Evolutionary conservation across 2,888 invertebrate genomes (phyloP).

Genomic region (Tenthredo distinguenda): DNA sequence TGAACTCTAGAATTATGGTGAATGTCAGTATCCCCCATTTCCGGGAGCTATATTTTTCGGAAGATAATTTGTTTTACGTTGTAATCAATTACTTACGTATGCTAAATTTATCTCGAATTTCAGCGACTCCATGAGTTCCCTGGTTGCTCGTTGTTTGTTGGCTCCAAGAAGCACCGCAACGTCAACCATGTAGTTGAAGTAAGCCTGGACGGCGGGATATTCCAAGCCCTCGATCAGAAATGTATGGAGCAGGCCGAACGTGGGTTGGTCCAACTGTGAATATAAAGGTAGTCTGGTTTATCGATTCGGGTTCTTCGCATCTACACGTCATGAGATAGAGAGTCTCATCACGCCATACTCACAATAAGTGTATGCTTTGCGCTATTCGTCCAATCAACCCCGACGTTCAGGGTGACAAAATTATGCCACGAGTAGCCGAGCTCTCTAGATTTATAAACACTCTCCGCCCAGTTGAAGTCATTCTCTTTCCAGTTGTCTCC

Average conservation of each 20-base stretch:
- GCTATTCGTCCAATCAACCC: constrained; percentile 94
- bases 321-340: background rate
- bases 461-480: constrained; percentile 89
- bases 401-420: constrained; percentile 93
- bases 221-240: constrained; percentile 90
- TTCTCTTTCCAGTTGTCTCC: constrained; percentile 86
- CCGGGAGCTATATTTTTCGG: background rate
- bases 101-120: constrained; percentile 94
- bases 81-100: constrained; percentile 84
- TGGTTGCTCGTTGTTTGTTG: constrained; percentile 83
- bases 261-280: constrained; percentile 91
- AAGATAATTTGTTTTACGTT: background rate
- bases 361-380: constrained; percentile 92
- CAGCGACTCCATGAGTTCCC: constrained; percentile 89
- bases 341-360: constrained; percentile 67
- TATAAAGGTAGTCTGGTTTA: background rate
- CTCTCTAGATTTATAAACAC: constrained; percentile 89
- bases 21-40: background rate
- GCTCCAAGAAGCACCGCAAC: constrained; percentile 85
- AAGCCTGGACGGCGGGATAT: constrained; percentile 92
- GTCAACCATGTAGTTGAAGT: constrained; percentile 84
- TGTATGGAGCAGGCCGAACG: constrained; percentile 91
- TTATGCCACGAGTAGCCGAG: constrained; percentile 94
- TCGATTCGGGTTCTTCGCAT: background rate
- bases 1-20: background rate